These are phyloP conservation scores for Dallia pectoralis DNA, from an alignment of 2,797 vertebrate species.

Conservation along the genomic window DNA sequence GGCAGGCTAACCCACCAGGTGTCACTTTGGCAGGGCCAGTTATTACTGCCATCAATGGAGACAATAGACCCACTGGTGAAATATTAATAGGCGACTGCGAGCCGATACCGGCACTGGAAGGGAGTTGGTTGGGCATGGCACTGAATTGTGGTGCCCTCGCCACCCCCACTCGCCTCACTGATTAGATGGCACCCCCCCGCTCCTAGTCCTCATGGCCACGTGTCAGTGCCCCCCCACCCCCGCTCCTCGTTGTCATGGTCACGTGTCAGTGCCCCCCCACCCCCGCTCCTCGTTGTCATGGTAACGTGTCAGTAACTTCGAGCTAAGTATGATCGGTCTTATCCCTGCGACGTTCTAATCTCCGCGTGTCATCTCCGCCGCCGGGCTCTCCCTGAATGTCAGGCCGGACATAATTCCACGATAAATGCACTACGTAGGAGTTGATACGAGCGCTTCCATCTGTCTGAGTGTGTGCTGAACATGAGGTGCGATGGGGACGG, in stretches of 20 bases:
- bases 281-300: conserved; percentile 40
- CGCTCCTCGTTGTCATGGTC: conserved; percentile 41
- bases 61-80: conserved; percentile 53
- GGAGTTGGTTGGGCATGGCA: conserved; percentile 46
- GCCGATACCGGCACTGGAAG: conserved; percentile 43
- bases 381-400: conserved; percentile 51
- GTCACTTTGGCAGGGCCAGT: conserved; percentile 16
- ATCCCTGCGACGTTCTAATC: conserved; percentile 51
- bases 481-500: conserved; percentile 7
- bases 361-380: conserved; percentile 48
- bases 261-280: conserved; percentile 48
- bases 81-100: conserved; percentile 66
- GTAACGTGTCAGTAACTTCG: conserved; percentile 48
- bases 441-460: conserved; percentile 26
- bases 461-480: conserved; percentile 37
- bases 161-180: conserved; percentile 36
- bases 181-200: conserved; percentile 38
- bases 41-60: conserved; percentile 39
- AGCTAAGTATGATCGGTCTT: conserved; percentile 53
- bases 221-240: conserved; percentile 49
- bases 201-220: conserved; percentile 40
- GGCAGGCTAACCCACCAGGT: conserved; percentile 32
- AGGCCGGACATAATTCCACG: conserved; percentile 65
- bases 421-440: conserved; percentile 50
- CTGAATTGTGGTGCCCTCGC: conserved; percentile 38